Percentiles rank a stretch among this genome's conserved stretches.
Conservation (phyloP, 2,888 invertebrate genomes). For the Drosophila peninsularis region DNA sequence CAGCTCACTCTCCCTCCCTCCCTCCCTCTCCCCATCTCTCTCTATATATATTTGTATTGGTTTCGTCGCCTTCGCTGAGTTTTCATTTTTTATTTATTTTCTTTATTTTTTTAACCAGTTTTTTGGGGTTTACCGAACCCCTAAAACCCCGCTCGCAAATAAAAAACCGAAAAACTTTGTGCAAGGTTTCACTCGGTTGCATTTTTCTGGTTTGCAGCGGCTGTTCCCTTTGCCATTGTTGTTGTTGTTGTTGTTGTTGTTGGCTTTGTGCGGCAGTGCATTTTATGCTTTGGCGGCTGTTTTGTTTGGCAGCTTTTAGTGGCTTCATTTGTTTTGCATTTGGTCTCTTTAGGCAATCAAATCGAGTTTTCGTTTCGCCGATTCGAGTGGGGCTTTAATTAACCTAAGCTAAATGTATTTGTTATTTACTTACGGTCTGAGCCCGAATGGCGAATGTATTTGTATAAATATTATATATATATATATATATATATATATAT, state of each 20-base stretch:
- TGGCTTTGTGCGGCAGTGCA: constrained; percentile 10
- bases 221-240: constrained; percentile 5
- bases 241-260: constrained; percentile 11
- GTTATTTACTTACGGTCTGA: constrained; percentile 3
- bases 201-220: constrained; percentile 33
- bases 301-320: constrained; percentile 49
- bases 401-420: constrained; percentile 24
- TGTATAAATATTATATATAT: too few species aligned
- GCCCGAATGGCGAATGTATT: background rate
- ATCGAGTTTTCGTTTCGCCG: constrained; percentile 20
- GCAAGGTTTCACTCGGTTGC: constrained; percentile 40
- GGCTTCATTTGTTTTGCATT: constrained; percentile 49
- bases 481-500: too few species aligned
- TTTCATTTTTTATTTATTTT: constrained; percentile 33
- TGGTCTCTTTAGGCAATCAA: constrained; percentile 38
- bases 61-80: constrained; percentile 41
- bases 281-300: constrained; percentile 30
- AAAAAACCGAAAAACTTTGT: constrained; percentile 31
- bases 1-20: background rate
- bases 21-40: too few species aligned
- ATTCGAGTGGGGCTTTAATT: constrained; percentile 23
- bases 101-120: constrained; percentile 5
- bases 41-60: constrained; percentile 34
- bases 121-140: constrained; percentile 3
- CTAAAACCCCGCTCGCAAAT: background rate